Base-by-base conservation (phyloP, 2,888 invertebrate species). In the Caenorhabditis sinica region DNA sequence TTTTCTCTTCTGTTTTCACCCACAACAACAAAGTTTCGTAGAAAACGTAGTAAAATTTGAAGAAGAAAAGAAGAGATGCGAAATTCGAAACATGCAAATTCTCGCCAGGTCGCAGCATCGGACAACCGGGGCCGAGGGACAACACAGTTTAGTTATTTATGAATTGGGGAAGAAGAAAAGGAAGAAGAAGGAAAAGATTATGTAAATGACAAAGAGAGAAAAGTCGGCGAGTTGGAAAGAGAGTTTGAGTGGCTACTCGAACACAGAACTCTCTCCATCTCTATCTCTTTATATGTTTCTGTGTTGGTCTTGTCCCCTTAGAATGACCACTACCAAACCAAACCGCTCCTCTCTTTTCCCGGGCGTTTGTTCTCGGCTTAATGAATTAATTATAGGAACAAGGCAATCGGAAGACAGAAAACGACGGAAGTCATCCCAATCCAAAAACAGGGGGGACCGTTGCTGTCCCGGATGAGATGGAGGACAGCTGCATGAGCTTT, bases 371-470 rank as follows among this genome's bases (percentile, higher is more conserved):
- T 76, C 76, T 76, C 68, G 76, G 76, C 61, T 79, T 79, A 79
- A 79, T 79, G 79, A 79, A 79, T 79, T 79, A 79, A 79, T 79
- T 79, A 77, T 71, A 58, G 72, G 71, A 77, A 77, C 68, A 75
- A 65, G 76, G 56, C 72, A 76, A 82, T 72, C 75, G 71, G 66
- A 69, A 75, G 56, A 40, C 56, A 43, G 2, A 40, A 40, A 56
- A 56, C 49, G 69, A 73, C 61, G 77, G 75, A 65, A 79, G 63
- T 63, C 53, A 63, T 40, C 69, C 33, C 17, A 58, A 53, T n/a
- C 69, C 60, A 71, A 72, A 77, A 71, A 61, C 61, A 33, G 36
- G 40, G 30, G 56, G 40, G 8, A n/a, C 20, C 28, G 36, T n/a
- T n/a, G n/a, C n/a, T n/a, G n/a, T n/a, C n/a, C n/a, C n/a, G n/a